Base-by-base conservation (phyloP, 2,113 vertebrate genomes). In the Genyomyrus donnyi region DNA sequence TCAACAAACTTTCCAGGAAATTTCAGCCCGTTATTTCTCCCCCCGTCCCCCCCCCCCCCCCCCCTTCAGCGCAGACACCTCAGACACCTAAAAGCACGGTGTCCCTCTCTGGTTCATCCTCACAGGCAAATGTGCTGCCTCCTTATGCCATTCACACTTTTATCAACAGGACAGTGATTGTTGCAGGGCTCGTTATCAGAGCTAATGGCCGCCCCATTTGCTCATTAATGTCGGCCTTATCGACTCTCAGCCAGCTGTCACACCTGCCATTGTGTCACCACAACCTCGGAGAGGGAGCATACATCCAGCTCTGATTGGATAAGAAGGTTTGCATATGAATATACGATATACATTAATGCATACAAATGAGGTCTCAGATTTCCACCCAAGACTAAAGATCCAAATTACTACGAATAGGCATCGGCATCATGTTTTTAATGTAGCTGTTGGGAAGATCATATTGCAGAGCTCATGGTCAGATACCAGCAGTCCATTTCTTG, bases 81-180 rank as follows among this genome's bases (percentile, higher is more conserved):
- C 66, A 92, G 94, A 95, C 95, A 94, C 94, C 87, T 91, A 86
- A 58, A 31, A 46, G 70, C 35, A 39, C 35, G 6, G 35, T 58
- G 70, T 90, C 77, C 91, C 50, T 91, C 89, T 86, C 89, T 87
- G 53, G 66, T 89, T 62, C 48, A 56, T 89, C 91, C 87, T 89
- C 88, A 89, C 90, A 95, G 91, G 90, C 93, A 94, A 94, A 95
- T 95, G 52, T 24, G 58, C 80, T n/a, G 39, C 53, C 21, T 62
- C 90, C 90, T 56, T 35, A 4, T 31, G 87, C 45, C 27, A 58
- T 31, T 46, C 39, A 27, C 31, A 7, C 48, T 66, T 92, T 90
- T 91, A 92, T 93, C 62, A 88, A 89, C 91, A 94, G 93, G 93
- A 90, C 89, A 52, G 80, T 91, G 89, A 93, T 89, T 92, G 89